Evolutionary conservation across 2,113 vertebrate species (phyloP).

Genomic region (Rattus norvegicus): DNA sequence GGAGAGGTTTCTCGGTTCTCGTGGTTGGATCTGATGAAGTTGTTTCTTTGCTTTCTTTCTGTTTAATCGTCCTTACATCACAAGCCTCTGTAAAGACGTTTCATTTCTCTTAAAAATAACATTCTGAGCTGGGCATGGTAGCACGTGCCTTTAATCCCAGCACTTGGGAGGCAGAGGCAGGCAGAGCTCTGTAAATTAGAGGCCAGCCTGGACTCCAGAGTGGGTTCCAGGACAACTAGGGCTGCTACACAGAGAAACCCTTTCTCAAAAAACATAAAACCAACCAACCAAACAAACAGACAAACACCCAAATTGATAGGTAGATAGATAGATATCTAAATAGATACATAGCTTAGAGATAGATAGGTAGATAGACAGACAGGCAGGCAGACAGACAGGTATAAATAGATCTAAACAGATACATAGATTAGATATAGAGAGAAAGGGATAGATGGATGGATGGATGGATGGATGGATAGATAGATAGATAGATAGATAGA

Average conservation of each 20-base stretch:
- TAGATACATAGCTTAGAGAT: no score
- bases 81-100: constrained; percentile 22
- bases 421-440: no score
- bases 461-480: no score
- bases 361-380: no score
- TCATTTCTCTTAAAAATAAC: background rate
- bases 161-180: background rate
- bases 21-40: background rate
- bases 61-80: constrained; percentile 42
- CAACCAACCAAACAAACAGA: background rate
- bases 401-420: no score
- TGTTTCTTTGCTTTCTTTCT: constrained; percentile 10
- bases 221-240: background rate
- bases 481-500: no score
- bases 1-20: background rate
- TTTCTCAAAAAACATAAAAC: background rate
- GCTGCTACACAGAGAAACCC: background rate
- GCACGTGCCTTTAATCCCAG: background rate
- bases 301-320: no score
- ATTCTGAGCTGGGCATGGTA: background rate
- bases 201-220: background rate
- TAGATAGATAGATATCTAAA: no score
- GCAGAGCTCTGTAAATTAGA: background rate
- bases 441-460: no score
- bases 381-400: no score